A percentile compares a stretch with the other conserved stretches of the same genome.
These are phyloP conservation scores for Cosmorhoe ocellata DNA, from an alignment of 2,888 invertebrate species.

Conservation along the genomic window DNA sequence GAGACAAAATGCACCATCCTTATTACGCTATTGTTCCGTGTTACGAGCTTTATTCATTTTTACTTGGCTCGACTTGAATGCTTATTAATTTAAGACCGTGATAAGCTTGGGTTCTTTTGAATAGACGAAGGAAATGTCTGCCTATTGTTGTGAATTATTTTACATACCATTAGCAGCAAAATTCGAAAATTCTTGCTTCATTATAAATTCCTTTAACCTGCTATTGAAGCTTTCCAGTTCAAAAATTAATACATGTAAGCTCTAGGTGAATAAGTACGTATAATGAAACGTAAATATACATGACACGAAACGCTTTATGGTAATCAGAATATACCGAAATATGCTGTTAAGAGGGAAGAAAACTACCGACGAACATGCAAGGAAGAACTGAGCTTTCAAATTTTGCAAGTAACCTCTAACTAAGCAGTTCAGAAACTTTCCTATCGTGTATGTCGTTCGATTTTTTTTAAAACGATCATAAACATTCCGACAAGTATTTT, in stretches of 20 bases:
- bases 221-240: conserved; percentile 39
- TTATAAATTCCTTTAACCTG: conserved; percentile 23
- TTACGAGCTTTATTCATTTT: conserved; percentile 82
- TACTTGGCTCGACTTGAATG: conserved; percentile 82
- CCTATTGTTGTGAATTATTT: conserved; percentile 76
- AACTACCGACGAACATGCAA: conserved; percentile 78
- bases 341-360: conserved; percentile 80
- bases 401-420: conserved; percentile 71
- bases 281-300: conserved; percentile 72
- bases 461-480: conserved; percentile 71
- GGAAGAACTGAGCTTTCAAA: conserved; percentile 79
- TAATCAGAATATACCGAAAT: conserved; percentile 82
- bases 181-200: conserved; percentile 37
- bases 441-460: conserved; percentile 64
- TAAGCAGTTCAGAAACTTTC: conserved; percentile 66
- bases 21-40: conserved; percentile 81
- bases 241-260: conserved; percentile 66
- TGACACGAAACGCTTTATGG: conserved; percentile 80
- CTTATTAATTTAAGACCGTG: conserved; percentile 82
- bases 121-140: conserved; percentile 76
- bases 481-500: conserved; percentile 68
- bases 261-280: conserved; percentile 49
- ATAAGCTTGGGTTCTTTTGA: conserved; percentile 81
- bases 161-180: conserved; percentile 64
- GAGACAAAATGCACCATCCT: conserved; percentile 82